Base-by-base conservation (phyloP, 2,797 vertebrate genomes). In the Lycodopsis pacificus region DNA sequence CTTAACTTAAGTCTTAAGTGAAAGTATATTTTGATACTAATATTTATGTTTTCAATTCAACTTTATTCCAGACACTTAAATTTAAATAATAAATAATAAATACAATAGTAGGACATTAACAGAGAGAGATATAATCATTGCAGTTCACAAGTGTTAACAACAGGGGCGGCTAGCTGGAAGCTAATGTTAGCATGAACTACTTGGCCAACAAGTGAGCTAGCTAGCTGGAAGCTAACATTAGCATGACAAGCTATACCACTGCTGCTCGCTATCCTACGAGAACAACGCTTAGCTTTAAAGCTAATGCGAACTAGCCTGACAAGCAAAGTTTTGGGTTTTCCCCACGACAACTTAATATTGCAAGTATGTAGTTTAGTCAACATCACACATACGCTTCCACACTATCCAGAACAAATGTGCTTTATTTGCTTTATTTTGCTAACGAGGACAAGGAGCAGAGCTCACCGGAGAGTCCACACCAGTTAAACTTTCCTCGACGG, bases 381-480 rank as follows among this genome's bases (percentile, higher is more conserved):
- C 1, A 34, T 34, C 32, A 7, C 32, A 34, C 6, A 34, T 34
- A 34, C 7, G 32, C 32, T 34, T 34, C 32, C 42, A 61, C 7
- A 69, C 12, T 13, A 27, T 27, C 49, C 46, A 1, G 19, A 1
- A n/a, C 11, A 51, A 42, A 49, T 8, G 20, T 19, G 79, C 25
- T 81, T 81, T 69, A 75, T 73, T 79, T 63, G 54, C 71, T 32
- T 34, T 34, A 34, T 34, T 34, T 34, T 25, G 86, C 83, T 88
- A 91, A 77, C 76, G 68, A 10, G 65, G 72, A 77, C 76, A 65
- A 10, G 65, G 72, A 36, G 80, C 77, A 53, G 62, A 81, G 84
- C 92, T 93, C 81, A 93, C 93, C 92, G 87, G 89, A 91, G 88
- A 85, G 40, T 83, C 81, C 85, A 71, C 87, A 86, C 46, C 85